Conservation (phyloP, 2,888 invertebrate species). For the Eulithis testata region DNA sequence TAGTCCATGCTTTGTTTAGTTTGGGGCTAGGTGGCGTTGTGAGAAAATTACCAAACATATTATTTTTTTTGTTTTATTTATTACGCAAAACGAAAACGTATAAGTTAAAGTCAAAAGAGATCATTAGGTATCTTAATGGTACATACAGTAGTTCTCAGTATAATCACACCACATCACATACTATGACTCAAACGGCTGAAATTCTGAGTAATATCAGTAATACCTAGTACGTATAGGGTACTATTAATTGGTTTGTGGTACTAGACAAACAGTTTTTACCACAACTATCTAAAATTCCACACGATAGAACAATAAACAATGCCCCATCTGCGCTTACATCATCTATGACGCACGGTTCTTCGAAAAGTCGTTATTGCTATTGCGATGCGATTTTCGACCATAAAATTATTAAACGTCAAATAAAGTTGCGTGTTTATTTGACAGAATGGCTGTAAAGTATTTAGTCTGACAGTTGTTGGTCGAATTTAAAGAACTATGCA, state of each 20-base stretch:
- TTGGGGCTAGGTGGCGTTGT: too few relatives aligned
- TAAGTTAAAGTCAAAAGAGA: too few relatives aligned
- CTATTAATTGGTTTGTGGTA: not conserved
- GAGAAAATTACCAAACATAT: too few relatives aligned
- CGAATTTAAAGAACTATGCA: constrained; percentile 53
- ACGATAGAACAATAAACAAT: constrained; percentile 35
- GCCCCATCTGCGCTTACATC: constrained; percentile 39
- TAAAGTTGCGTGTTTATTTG: constrained; percentile 74
- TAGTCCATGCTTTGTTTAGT: too few relatives aligned
- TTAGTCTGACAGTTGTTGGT: constrained; percentile 56
- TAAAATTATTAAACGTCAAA: constrained; percentile 63
- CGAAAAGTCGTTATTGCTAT: constrained; percentile 42
- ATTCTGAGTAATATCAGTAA: constrained; percentile 17
- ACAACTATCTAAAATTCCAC: constrained; percentile 32
- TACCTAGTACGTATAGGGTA: too few relatives aligned
- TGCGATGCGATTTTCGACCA: constrained; percentile 51
- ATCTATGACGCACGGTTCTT: constrained; percentile 40
- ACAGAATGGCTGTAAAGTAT: constrained; percentile 59
- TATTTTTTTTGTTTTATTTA: too few relatives aligned
- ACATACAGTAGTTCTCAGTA: constrained; percentile 3
- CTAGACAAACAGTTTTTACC: constrained; percentile 3
- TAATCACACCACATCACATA: not conserved
- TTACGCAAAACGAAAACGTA: too few relatives aligned
- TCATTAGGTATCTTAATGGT: not conserved
- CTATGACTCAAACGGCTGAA: not conserved